Evolutionary conservation across 2,113 vertebrate genomes (phyloP), one percentile per base, ranked within the genome.

Genomic region (Tympanuchus pallidicinctus): DNA sequence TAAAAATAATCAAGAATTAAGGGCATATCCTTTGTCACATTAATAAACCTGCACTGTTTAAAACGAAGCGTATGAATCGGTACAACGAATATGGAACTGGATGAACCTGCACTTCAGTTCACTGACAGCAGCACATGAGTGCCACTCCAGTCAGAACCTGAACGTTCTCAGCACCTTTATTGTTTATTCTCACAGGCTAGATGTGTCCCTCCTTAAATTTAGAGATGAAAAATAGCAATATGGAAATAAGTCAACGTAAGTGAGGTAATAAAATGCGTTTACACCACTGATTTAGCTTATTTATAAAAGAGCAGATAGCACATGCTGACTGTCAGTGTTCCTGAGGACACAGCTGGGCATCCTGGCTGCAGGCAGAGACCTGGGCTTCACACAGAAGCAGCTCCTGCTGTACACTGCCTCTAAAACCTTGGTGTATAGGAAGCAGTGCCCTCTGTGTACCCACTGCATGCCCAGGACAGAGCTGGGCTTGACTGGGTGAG

Each of bases 241-340:
- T 2, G 24, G 8, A 48, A 48, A 60, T 21, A 78, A 73, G 71
- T 4, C 71, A 84, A 4, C 19, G 7, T 1, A 43, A n/a, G 8
- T 2, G 1, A 88, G 34, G 17, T 8, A 22, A 71, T 80, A 64
- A 64, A 63, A 81, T 0, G 0, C n/a, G 16, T 34, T 64, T 36
- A n/a, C n/a, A 47, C 16, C n/a, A 14, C 28, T 2, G 2, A 61
- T 34, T 54, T 25, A n/a, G 48, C 48, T 43, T 19, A 30, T 72
- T 67, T 67, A 56, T 25, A 79, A 72, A 79, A 72, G 85, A 57
- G 48, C 27, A 70, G 54, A 63, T 59, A 19, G 42, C 79, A 48
- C 17, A 12, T 43, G 66, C 22, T 72, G 60, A 59, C 65, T 91
- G 50, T 22, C 66, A 76, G 64, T n/a, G 4, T 79, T 94, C 69